A percentile compares a stretch with the other conserved stretches of the same genome.
Evolutionary conservation across 53 echinoderm and acorn worm genomes (phyloP).

Genomic region (Astropecten irregularis): DNA sequence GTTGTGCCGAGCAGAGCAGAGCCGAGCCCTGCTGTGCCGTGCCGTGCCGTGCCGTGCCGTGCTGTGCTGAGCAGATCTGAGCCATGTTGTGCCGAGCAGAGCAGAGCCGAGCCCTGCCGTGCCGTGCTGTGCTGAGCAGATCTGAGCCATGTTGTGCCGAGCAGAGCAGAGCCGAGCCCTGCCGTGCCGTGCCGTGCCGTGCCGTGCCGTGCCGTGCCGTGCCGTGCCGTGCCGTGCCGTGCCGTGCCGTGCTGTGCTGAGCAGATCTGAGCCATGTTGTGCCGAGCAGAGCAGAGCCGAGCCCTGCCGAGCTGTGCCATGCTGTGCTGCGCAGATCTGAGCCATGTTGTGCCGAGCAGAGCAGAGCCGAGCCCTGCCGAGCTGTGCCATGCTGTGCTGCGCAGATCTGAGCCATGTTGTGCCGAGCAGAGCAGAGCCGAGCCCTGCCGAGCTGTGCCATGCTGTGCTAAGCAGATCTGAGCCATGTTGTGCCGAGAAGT

Average conservation of each 20-base stretch:
- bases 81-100: background rate
- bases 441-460: too few relatives aligned
- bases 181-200: background rate
- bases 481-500: too few relatives aligned
- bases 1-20: background rate
- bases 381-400: too few relatives aligned
- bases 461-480: too few relatives aligned
- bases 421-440: too few relatives aligned
- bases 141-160: background rate
- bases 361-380: too few relatives aligned
- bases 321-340: too few relatives aligned
- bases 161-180: background rate
- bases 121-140: conserved; percentile 5
- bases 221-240: background rate
- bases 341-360: too few relatives aligned
- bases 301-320: too few relatives aligned
- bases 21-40: background rate
- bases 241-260: background rate
- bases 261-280: too few relatives aligned
- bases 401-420: too few relatives aligned
- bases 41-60: conserved; percentile 1
- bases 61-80: background rate
- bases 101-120: background rate
- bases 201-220: background rate
- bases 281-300: too few relatives aligned